phyloP scores from a whole-genome alignment of 2,888 invertebrate genomes.

The Heliconius ismenius region DNA sequence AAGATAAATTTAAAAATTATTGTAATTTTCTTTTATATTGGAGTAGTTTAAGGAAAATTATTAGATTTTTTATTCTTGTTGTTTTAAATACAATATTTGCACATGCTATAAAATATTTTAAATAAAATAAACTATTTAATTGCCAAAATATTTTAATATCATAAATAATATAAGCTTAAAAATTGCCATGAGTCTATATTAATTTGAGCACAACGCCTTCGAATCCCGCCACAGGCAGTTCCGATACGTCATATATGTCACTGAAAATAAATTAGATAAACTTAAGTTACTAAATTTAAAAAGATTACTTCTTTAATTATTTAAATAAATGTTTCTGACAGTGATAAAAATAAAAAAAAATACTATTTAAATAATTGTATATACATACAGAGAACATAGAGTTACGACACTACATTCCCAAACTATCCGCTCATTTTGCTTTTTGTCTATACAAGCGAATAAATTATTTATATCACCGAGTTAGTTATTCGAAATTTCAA shows the following conservation, averaged over 20 bases:
- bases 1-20: too few species aligned
- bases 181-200: conserved; percentile 12
- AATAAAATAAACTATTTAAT: not conserved
- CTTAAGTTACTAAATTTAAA: not conserved
- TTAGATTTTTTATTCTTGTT: too few species aligned
- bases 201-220: conserved; percentile 67
- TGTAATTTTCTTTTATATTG: too few species aligned
- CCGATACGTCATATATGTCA: conserved; percentile 56
- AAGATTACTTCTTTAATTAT: not conserved
- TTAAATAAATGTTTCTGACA: too few species aligned
- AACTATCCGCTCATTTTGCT: not conserved
- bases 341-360: not conserved
- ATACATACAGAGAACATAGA: not conserved
- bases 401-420: not conserved
- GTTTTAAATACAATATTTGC: too few species aligned
- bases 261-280: conserved; percentile 50
- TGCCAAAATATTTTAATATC: conserved; percentile 11
- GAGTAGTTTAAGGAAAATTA: too few species aligned
- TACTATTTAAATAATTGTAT: not conserved
- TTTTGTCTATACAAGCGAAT: not conserved
- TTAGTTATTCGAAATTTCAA: not conserved
- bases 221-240: conserved; percentile 62
- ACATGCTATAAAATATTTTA: not conserved
- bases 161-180: not conserved
- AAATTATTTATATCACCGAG: not conserved